Evolutionary conservation across 1,140 invertebrate genomes (phyloP).

Genomic region (Gryllus bimaculatus): DNA sequence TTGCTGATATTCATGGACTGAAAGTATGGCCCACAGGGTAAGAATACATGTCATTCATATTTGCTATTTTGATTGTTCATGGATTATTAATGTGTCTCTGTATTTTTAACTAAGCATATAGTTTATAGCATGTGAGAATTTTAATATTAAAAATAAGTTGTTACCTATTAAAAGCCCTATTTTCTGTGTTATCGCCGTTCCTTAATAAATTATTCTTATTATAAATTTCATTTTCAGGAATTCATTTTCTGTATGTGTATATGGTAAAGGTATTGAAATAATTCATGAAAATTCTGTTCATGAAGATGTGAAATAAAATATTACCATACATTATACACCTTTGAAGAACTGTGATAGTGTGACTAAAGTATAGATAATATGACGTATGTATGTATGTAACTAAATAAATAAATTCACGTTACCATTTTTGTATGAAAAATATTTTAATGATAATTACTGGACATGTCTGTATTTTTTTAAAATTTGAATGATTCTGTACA

Average conservation of each 20-base stretch:
- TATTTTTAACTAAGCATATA: background rate
- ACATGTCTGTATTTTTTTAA: no score
- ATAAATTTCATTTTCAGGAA: constrained; percentile 2
- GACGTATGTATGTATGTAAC: no score
- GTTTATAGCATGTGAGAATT: background rate
- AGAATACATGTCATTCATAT: background rate
- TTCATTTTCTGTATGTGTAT: background rate
- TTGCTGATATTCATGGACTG: constrained; percentile 53
- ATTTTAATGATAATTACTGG: no score
- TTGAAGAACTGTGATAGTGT: no score
- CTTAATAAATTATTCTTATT: background rate
- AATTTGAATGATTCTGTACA: no score
- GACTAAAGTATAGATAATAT: no score
- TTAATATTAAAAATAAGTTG: background rate
- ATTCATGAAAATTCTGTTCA: background rate
- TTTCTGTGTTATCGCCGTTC: background rate
- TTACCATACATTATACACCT: no score
- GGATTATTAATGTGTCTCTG: background rate
- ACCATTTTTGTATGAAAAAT: no score
- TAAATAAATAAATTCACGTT: no score
- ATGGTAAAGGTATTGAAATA: constrained; percentile 17
- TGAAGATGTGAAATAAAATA: no score
- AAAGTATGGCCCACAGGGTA: constrained; percentile 29
- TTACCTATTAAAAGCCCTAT: no score
- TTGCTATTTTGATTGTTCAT: background rate